phyloP scores from a whole-genome alignment of 1,140 invertebrate genomes.

The Acromyrmex charruanus region DNA sequence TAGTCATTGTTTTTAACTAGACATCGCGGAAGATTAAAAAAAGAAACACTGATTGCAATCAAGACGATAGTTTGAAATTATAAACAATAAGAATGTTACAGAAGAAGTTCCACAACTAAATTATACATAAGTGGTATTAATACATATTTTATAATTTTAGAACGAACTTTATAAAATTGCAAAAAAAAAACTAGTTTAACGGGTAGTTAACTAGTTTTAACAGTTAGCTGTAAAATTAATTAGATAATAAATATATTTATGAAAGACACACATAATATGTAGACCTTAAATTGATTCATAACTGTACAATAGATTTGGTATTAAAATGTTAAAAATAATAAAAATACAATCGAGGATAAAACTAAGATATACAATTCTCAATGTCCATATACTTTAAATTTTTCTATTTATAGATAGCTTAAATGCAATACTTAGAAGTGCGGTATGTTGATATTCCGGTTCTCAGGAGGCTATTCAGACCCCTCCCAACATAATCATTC shows the following conservation, averaged over 20 bases:
- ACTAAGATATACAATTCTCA: not conserved
- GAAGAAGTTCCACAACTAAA: not conserved
- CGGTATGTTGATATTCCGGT: conserved; percentile 1
- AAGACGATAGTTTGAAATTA: not conserved
- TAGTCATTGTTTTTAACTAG: conserved; percentile 2
- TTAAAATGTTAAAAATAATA: not conserved
- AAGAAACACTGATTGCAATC: not conserved
- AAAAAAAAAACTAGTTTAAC: not conserved
- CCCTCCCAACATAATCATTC: conserved; percentile 5
- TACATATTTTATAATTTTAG: not conserved
- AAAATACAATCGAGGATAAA: not conserved
- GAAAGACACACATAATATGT: not conserved
- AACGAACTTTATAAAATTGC: not conserved
- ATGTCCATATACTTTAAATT: not conserved
- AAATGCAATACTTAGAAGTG: not conserved
- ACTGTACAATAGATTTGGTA: not conserved
- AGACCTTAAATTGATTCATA: not conserved
- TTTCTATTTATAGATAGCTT: not conserved
- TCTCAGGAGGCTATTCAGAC: conserved; percentile 9
- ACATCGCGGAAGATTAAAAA: not conserved
- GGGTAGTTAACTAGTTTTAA: not conserved
- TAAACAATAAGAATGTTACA: not conserved
- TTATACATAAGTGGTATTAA: not conserved
- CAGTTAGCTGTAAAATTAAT: not conserved
- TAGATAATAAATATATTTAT: not conserved